phyloP scores from a whole-genome alignment of 2,888 invertebrate genomes.

The Bruchidius siliquastri region DNA sequence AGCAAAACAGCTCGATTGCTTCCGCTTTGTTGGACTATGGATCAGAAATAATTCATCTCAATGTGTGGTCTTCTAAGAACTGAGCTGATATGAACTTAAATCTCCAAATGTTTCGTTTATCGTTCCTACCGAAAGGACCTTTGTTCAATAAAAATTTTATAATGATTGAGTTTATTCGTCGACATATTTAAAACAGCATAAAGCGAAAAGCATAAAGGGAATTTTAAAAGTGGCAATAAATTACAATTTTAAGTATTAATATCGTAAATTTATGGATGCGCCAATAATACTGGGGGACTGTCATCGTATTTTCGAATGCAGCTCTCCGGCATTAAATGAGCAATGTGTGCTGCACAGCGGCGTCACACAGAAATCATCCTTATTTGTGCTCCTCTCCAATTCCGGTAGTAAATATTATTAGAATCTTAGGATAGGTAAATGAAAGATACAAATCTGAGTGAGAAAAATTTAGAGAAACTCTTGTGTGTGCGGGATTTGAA shows the following conservation, averaged over 20 bases:
- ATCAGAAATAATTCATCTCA: no score
- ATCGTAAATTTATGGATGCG: conserved; percentile 40
- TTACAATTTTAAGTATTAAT: conserved; percentile 39
- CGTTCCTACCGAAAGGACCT: conserved; percentile 5
- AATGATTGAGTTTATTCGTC: conserved; percentile 20
- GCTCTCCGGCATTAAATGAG: conserved; percentile 37
- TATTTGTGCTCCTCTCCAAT: no score
- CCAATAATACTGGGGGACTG: conserved; percentile 32
- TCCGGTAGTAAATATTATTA: no score
- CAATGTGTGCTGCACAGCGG: conserved; percentile 28
- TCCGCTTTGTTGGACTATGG: no score
- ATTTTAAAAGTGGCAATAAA: conserved; percentile 42
- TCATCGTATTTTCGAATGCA: conserved; percentile 38
- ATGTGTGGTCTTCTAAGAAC: not conserved
- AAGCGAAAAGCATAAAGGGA: conserved; percentile 28
- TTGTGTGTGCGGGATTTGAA: no score
- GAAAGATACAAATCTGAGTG: no score
- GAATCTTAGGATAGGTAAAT: no score
- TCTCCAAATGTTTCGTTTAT: not conserved
- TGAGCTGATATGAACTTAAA: not conserved
- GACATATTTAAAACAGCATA: conserved; percentile 24
- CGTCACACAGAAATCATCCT: not conserved
- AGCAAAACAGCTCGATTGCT: no score
- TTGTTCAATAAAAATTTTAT: conserved; percentile 19
- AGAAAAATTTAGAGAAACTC: no score